Conservation (phyloP, 2,888 invertebrate genomes). For the Caenorhabditis sulstoni region DNA sequence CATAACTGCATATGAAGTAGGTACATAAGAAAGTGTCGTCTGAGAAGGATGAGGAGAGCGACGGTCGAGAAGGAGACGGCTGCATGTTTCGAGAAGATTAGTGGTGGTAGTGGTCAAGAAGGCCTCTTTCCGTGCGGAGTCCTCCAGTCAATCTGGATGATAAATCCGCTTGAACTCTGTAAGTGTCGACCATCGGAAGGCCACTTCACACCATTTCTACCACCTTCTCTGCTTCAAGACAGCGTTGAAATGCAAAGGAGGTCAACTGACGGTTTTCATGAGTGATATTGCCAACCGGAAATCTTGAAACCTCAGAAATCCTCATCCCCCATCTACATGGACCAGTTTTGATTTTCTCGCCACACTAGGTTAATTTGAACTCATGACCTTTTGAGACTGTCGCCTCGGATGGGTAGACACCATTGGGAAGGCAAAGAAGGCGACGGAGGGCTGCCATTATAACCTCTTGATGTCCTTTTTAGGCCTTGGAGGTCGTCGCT, state of each 20-base stretch:
- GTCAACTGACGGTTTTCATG: neutral
- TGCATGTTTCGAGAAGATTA: constrained; percentile 60
- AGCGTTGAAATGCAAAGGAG: constrained; percentile 12
- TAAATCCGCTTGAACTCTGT: constrained; percentile 61
- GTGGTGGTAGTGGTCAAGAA: constrained; percentile 56
- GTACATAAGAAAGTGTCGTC: constrained; percentile 58
- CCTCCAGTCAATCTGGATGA: constrained; percentile 52
- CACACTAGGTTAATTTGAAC: constrained; percentile 31
- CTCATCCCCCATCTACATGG: neutral
- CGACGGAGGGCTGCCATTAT: constrained; percentile 47
- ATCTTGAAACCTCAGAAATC: constrained; percentile 1
- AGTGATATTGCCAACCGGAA: constrained; percentile 1
- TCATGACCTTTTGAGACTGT: constrained; percentile 52
- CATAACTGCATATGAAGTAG: constrained; percentile 64
- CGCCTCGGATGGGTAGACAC: constrained; percentile 53
- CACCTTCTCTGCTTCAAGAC: neutral
- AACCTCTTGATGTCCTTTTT: constrained; percentile 59
- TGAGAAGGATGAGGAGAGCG: constrained; percentile 4
- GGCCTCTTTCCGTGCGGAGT: constrained; percentile 25
- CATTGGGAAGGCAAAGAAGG: constrained; percentile 5
- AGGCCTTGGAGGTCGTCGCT: constrained; percentile 51
- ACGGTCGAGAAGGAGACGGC: constrained; percentile 7
- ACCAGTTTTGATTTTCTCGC: constrained; percentile 3
- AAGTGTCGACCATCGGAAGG: constrained; percentile 25
- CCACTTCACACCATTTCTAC: constrained; percentile 33